Evolutionary conservation across 2,113 vertebrate species (phyloP).

Genomic region (Asarcornis scutulata): DNA sequence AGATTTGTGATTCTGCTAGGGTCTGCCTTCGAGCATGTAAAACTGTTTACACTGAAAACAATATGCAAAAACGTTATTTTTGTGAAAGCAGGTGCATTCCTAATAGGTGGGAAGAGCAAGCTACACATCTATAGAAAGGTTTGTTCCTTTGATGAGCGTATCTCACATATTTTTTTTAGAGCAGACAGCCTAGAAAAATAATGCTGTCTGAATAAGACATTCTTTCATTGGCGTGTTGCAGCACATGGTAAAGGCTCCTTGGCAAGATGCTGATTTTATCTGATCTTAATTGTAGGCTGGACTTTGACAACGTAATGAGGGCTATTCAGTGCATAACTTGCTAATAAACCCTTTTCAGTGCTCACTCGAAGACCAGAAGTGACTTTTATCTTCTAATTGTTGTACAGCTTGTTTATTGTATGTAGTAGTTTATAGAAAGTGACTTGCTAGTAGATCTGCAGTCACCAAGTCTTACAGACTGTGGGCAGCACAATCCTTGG

Average conservation of each 20-base stretch:
- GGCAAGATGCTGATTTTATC: background rate
- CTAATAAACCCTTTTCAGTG: background rate
- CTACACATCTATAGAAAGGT: background rate
- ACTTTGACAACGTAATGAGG: background rate
- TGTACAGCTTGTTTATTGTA: background rate
- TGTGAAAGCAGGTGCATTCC: background rate
- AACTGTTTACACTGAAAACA: background rate
- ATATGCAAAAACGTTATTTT: background rate
- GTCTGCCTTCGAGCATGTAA: background rate
- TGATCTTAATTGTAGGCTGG: background rate
- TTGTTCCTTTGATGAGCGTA: background rate
- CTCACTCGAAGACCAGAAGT: background rate
- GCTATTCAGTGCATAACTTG: background rate
- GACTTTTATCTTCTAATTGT: background rate
- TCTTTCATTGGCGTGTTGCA: background rate
- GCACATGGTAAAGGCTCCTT: background rate
- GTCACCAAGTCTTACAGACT: rapidly evolving
- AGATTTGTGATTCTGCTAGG: background rate
- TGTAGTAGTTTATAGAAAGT: background rate
- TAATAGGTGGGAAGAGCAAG: background rate
- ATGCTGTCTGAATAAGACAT: background rate
- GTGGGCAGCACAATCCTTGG: background rate
- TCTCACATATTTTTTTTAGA: background rate
- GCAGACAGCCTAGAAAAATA: background rate
- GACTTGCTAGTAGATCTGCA: background rate